Evolutionary conservation across 30 jellyfish, hydroid and myxozoan species (phyloP).

Genomic region (Pelagia noctiluca): DNA sequence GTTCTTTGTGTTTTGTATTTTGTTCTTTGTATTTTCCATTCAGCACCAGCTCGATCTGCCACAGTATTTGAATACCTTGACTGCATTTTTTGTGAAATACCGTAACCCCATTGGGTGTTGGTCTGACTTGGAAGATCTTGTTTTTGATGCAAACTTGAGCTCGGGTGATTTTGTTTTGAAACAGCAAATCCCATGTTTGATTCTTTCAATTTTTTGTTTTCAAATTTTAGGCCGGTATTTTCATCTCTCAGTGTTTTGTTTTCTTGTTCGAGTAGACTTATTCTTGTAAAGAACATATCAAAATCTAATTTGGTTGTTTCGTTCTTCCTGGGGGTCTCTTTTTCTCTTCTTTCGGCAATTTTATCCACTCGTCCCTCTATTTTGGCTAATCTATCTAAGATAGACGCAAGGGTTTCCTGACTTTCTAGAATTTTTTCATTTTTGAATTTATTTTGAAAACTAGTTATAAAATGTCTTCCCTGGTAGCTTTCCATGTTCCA

Average conservation of each 20-base stretch:
- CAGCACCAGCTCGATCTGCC: slow-evolving; percentile 37
- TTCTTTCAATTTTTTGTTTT: slow-evolving; percentile 26
- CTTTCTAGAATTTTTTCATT: background rate
- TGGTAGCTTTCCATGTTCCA: slow-evolving; percentile 30
- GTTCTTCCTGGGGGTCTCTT: background rate
- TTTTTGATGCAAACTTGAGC: background rate
- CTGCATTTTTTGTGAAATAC: slow-evolving; percentile 1
- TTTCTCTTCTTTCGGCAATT: background rate
- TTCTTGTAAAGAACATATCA: slow-evolving; percentile 28
- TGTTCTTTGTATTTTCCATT: slow-evolving; percentile 44
- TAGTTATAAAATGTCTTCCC: slow-evolving; percentile 5
- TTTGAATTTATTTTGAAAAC: slow-evolving; percentile 2
- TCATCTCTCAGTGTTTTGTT: slow-evolving; percentile 32
- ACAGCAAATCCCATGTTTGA: background rate
- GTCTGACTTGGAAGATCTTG: background rate
- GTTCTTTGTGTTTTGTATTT: no score
- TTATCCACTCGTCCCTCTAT: background rate
- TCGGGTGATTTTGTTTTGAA: background rate
- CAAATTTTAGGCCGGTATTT: slow-evolving; percentile 32
- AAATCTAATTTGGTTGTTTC: background rate
- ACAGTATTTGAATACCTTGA: slow-evolving; percentile 29
- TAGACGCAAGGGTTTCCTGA: slow-evolving; percentile 28
- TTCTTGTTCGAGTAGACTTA: slow-evolving; percentile 28
- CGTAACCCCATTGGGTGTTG: slow-evolving; percentile 26
- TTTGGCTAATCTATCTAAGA: slow-evolving; percentile 5